These are phyloP conservation scores for Phaedon cochleariae DNA, from an alignment of 2,888 invertebrate genomes.

Conservation along the genomic window DNA sequence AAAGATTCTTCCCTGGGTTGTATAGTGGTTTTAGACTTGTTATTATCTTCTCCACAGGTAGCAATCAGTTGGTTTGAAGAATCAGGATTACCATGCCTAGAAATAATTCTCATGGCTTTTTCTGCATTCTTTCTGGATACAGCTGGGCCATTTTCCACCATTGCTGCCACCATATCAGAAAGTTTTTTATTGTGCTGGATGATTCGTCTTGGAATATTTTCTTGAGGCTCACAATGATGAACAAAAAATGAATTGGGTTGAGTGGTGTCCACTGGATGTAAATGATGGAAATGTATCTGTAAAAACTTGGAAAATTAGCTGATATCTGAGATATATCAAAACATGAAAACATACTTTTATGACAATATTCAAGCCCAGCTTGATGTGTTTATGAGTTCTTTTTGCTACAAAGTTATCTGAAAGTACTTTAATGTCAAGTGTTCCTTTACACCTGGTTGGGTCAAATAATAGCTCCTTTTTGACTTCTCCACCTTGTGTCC, in stretches of 20 bases:
- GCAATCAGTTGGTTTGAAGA: conserved; percentile 19
- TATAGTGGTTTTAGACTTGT: neutral
- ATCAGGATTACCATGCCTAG: conserved; percentile 27
- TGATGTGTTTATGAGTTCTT: conserved; percentile 58
- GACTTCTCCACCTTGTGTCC: conserved; percentile 58
- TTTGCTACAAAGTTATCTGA: conserved; percentile 58
- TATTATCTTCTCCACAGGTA: conserved; percentile 21
- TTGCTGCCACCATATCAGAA: conserved; percentile 55
- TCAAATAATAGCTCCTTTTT: conserved; percentile 60
- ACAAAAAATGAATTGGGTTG: conserved; percentile 57
- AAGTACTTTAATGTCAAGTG: conserved; percentile 60
- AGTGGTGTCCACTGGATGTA: conserved; percentile 54
- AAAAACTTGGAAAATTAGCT: conserved; percentile 36
- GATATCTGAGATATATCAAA: neutral
- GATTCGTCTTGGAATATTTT: conserved; percentile 51
- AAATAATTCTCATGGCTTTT: conserved; percentile 38
- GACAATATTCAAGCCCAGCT: conserved; percentile 58
- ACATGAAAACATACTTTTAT: conserved; percentile 56
- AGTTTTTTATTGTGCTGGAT: conserved; percentile 53
- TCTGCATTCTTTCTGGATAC: conserved; percentile 47
- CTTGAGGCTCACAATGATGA: conserved; percentile 57
- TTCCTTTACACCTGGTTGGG: conserved; percentile 58
- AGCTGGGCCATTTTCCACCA: conserved; percentile 55
- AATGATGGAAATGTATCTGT: conserved; percentile 59
- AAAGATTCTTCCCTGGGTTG: conserved; percentile 15